These are phyloP conservation scores for Calephelis nemesis DNA, from an alignment of 1,140 invertebrate species.

Conservation along the genomic window DNA sequence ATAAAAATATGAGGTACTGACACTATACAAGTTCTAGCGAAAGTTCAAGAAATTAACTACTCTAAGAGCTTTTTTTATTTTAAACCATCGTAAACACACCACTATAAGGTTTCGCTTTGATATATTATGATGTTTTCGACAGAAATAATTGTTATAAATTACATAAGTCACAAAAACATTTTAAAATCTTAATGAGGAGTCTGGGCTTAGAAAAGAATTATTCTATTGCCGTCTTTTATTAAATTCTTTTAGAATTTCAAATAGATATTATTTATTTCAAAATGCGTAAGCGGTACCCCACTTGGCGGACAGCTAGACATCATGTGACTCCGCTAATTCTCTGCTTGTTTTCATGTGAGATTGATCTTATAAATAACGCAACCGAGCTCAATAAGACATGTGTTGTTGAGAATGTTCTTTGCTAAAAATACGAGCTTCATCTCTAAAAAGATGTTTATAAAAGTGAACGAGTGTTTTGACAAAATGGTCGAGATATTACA, in stretches of 20 bases:
- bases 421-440: constrained; percentile 6
- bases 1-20: too few species aligned
- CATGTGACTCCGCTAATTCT: constrained; percentile 59
- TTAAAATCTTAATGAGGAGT: constrained; percentile 18
- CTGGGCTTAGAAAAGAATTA: constrained; percentile 52
- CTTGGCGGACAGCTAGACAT: constrained; percentile 46
- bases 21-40: too few species aligned
- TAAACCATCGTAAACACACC: background rate
- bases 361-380: constrained; percentile 31
- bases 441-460: constrained; percentile 5
- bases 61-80: background rate
- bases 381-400: constrained; percentile 9
- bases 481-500: too few species aligned
- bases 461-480: background rate
- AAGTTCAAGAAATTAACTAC: background rate
- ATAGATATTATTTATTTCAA: constrained; percentile 61
- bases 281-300: constrained; percentile 61
- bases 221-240: constrained; percentile 38
- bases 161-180: background rate
- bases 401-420: constrained; percentile 14
- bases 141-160: background rate
- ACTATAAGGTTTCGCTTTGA: background rate
- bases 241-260: constrained; percentile 50
- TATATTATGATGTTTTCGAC: background rate
- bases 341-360: constrained; percentile 52